Evolutionary conservation across 2,113 vertebrate genomes (phyloP).

Genomic region (Fulica atra): DNA sequence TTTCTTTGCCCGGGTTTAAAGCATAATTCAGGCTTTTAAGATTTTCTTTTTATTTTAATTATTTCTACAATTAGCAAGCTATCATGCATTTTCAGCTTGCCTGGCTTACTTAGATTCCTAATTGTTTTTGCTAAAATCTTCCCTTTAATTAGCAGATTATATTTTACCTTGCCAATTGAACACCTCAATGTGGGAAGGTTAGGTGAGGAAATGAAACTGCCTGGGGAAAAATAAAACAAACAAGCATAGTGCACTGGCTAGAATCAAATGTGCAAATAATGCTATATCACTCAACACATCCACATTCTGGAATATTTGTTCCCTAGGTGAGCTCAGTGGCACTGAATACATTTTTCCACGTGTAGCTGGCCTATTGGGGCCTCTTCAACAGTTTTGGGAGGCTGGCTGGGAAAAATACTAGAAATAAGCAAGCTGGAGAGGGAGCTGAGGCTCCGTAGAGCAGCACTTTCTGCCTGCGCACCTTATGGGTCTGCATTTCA

Average conservation of each 20-base stretch:
- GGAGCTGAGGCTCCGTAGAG: not conserved
- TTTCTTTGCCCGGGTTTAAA: not conserved
- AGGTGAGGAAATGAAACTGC: not conserved
- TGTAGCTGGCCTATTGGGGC: not conserved
- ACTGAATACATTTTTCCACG: not conserved
- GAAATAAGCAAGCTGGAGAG: not conserved
- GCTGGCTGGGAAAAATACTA: not conserved
- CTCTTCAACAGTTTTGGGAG: not conserved
- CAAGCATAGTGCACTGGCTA: not conserved
- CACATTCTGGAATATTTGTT: not conserved
- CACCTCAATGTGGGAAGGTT: not conserved
- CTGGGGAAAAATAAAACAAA: not conserved
- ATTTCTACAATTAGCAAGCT: not conserved
- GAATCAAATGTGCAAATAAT: not conserved
- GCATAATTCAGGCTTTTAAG: not conserved
- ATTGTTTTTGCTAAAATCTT: not conserved
- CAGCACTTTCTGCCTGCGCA: not conserved
- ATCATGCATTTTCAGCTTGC: not conserved
- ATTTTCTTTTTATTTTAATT: not conserved
- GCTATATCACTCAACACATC: not conserved
- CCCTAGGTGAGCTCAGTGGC: not conserved
- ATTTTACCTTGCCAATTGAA: not conserved
- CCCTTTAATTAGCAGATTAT: not conserved
- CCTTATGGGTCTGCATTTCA: not conserved
- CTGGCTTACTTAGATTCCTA: not conserved